Percentiles rank a stretch among this genome's conserved stretches.
phyloP scores from a whole-genome alignment of 2,888 invertebrate genomes.

The Scaptomyza tumidula region DNA sequence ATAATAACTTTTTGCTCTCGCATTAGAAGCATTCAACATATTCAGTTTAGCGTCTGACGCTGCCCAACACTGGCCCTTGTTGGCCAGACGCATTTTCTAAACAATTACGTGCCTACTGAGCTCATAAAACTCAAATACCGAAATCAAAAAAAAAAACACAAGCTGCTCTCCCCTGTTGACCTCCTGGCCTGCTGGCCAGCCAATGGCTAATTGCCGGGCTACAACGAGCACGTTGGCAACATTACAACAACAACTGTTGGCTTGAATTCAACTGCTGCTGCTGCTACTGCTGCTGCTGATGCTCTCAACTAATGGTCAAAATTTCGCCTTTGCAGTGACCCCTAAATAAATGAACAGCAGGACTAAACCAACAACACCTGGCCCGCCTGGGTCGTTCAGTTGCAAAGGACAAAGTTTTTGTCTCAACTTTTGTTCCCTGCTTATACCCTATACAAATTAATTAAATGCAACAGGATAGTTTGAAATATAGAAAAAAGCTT shows the following conservation, averaged over 20 bases:
- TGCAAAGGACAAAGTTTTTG: conserved; percentile 62
- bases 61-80: not conserved
- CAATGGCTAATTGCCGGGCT: conserved; percentile 60
- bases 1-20: conserved; percentile 4
- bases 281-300: conserved; percentile 9
- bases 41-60: not conserved
- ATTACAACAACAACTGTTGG: conserved; percentile 10
- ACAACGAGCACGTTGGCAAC: conserved; percentile 25
- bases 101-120: conserved; percentile 63
- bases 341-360: conserved; percentile 58
- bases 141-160: conserved; percentile 20
- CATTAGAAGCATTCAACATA: conserved; percentile 17
- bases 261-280: conserved; percentile 14
- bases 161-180: conserved; percentile 10
- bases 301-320: conserved; percentile 51
- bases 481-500: not conserved
- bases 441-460: conserved; percentile 11
- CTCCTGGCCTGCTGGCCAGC: conserved; percentile 6
- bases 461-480: not conserved
- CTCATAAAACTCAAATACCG: conserved; percentile 60
- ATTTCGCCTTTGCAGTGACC: conserved; percentile 65
- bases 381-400: conserved; percentile 32
- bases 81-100: conserved; percentile 55
- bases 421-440: conserved; percentile 43
- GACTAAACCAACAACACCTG: conserved; percentile 57